Base-by-base conservation (phyloP, 2,113 vertebrate species). In the Pantherophis guttatus region DNA sequence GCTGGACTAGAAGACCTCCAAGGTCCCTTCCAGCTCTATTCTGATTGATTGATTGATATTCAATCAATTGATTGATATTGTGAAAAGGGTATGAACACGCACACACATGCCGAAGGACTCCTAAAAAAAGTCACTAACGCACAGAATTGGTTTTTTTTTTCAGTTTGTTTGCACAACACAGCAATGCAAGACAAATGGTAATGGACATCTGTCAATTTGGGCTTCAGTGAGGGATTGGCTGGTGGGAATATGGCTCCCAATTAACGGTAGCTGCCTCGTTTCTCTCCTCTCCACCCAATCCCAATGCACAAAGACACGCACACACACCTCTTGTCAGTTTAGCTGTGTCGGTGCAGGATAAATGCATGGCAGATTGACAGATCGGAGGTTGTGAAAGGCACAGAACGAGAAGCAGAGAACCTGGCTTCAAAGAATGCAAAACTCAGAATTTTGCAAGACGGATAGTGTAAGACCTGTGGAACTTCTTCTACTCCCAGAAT, bases 121-220 rank as follows among this genome's bases (percentile, higher is more conserved):
- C 11, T 50, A 5, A 1, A 86, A 39, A 59, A 19, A 58, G 15
- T 26, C 93, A 62, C 8, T 0, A 0, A 62, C 90, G 94, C 93
- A n/a, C 33, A 86, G 29, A 91, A 29, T 92, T 92, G 57, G 5
- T 52, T 1, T 52, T 29, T 29, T 1, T 50, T 26, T 50, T 0
- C 17, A 0, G 65, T 13, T 5, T 58, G 90, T 94, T 94, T 96
- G 96, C 96, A 95, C 96, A 96, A 12, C 0, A 3, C 59, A 93
- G 95, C 92, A 88, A 90, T 29, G 91, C 93, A 94, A 94, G 94
- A 75, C 57, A 91, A 95, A 94, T 91, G 58, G 50, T 86, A 15
- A 8, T 57, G 54, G 85, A 19, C 8, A 10, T 8, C 86, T 62
- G 23, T 21, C 2, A 15, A 75, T 44, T 75, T 75, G 5, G 65